Conservation (phyloP, 2,797 vertebrate species). For the Hyperoplus immaculatus region DNA sequence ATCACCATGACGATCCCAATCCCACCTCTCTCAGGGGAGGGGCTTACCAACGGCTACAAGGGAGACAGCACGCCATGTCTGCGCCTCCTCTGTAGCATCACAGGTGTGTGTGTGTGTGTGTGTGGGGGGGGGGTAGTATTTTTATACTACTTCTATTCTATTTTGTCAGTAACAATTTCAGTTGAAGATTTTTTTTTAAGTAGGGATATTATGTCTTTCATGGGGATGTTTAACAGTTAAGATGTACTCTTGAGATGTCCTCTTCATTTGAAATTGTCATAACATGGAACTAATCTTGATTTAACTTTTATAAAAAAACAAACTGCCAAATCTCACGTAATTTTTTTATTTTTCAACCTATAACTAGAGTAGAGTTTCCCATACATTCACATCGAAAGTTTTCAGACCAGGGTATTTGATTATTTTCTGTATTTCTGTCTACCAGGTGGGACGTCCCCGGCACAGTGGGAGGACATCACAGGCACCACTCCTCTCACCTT, state of each 20-base stretch:
- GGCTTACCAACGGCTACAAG: slow-evolving; percentile 94
- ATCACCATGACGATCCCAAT: slow-evolving; percentile 99
- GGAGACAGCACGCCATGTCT: slow-evolving; percentile 94
- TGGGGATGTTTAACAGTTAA: background rate
- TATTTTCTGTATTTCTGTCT: slow-evolving; percentile 25
- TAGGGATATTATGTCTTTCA: background rate
- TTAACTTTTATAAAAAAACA: background rate
- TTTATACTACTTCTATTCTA: background rate
- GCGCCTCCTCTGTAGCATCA: slow-evolving; percentile 97
- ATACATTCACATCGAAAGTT: background rate
- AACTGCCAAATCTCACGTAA: background rate
- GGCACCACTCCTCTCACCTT: slow-evolving; percentile 98
- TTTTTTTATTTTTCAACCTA: background rate
- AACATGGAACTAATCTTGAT: background rate
- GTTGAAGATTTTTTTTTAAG: background rate
- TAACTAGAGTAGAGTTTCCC: background rate
- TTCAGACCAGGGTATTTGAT: background rate
- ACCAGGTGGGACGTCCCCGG: slow-evolving; percentile 95
- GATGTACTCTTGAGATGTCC: background rate
- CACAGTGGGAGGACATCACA: slow-evolving; percentile 99
- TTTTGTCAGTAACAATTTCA: background rate
- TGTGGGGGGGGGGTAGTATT: background rate
- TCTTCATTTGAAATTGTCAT: background rate
- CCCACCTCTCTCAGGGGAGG: slow-evolving; percentile 94
- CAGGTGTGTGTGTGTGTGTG: slow-evolving; percentile 83